Evolutionary conservation across 2,113 vertebrate genomes (phyloP).

Genomic region (Megaceryle maxima): DNA sequence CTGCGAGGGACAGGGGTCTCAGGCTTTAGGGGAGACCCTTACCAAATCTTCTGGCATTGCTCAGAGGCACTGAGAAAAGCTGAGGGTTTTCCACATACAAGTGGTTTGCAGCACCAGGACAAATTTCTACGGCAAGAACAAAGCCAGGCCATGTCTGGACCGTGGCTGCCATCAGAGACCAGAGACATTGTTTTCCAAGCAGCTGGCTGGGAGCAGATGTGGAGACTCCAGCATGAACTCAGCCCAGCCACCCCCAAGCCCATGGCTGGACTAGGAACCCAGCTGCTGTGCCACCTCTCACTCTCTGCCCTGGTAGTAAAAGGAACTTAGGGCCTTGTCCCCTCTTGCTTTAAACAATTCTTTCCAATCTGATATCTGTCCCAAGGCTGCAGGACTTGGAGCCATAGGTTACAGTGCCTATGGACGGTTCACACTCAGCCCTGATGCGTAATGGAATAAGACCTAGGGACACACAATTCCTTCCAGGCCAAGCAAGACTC

Average conservation of each 20-base stretch:
- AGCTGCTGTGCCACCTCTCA: accelerated
- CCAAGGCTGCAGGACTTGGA: neutral
- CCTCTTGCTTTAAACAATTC: neutral
- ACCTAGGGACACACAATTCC: accelerated
- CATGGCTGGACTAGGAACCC: neutral
- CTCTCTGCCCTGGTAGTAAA: neutral
- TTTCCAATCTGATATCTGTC: neutral
- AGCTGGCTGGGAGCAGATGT: neutral
- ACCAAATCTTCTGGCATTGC: neutral
- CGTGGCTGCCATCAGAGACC: accelerated
- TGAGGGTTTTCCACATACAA: accelerated
- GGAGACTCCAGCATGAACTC: accelerated
- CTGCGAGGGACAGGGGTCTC: accelerated
- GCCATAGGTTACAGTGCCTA: neutral
- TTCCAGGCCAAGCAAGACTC: neutral
- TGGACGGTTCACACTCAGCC: neutral
- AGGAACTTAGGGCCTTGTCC: accelerated
- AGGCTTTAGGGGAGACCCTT: neutral
- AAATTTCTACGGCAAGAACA: accelerated
- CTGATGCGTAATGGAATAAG: neutral
- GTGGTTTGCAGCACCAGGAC: neutral
- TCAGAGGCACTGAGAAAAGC: neutral
- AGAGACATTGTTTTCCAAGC: neutral
- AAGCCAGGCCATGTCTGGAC: neutral
- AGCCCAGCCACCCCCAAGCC: neutral